These are phyloP conservation scores for Drymodes brunneopygia DNA, from an alignment of 2,113 vertebrate species.

Conservation along the genomic window DNA sequence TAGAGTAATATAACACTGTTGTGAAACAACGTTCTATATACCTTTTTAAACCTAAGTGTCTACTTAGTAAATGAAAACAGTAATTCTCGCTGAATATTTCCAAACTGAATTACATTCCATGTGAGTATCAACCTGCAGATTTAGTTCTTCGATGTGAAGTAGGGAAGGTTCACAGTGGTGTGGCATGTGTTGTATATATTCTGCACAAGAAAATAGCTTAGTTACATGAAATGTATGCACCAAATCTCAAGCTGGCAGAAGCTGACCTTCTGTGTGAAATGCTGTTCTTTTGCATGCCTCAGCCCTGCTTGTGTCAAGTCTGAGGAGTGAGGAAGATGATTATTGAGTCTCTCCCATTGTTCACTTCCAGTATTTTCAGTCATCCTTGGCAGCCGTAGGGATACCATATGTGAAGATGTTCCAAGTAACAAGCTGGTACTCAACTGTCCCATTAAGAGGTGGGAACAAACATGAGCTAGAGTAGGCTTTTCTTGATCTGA, in stretches of 20 bases:
- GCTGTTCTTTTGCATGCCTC: conserved; percentile 14
- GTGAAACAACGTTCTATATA: background rate
- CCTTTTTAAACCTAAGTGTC: background rate
- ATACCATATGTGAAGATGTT: background rate
- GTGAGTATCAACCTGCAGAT: background rate
- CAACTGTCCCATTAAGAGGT: background rate
- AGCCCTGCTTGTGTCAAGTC: background rate
- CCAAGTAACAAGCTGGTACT: background rate
- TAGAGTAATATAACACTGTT: background rate
- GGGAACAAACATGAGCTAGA: background rate
- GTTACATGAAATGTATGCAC: background rate
- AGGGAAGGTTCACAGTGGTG: background rate
- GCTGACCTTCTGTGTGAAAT: conserved; percentile 12
- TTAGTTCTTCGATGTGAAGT: background rate
- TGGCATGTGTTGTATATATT: background rate
- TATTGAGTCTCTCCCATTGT: conserved; percentile 6
- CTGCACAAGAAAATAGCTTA: background rate
- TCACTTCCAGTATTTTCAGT: conserved; percentile 35
- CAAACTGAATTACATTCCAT: background rate
- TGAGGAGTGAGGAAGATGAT: background rate
- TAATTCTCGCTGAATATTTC: background rate
- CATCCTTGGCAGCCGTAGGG: background rate
- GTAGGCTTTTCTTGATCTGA: background rate
- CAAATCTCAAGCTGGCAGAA: background rate
- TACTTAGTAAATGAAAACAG: background rate